These are phyloP conservation scores for Agelas oroides DNA, from an alignment of 37 sponge, comb jelly and placozoan species.

Conservation along the genomic window DNA sequence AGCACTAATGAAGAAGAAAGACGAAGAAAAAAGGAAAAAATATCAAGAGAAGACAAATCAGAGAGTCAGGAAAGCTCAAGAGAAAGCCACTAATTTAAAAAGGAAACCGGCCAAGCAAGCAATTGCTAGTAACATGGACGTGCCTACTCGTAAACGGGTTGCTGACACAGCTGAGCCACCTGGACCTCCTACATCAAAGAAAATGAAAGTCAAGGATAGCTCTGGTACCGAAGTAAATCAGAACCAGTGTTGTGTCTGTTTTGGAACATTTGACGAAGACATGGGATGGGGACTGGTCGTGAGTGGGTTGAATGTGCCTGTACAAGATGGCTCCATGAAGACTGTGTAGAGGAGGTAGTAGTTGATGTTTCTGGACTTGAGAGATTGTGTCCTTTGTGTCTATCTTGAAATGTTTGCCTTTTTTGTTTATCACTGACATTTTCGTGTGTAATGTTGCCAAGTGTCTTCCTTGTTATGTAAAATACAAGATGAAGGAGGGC, in stretches of 20 bases:
- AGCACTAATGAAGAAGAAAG: too few species aligned
- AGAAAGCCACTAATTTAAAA: too few species aligned
- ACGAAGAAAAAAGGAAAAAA: too few species aligned
- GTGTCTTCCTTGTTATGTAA: too few species aligned
- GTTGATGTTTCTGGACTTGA: not conserved
- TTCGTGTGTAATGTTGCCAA: too few species aligned
- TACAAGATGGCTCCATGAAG: constrained; percentile 57
- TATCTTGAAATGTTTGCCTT: not conserved
- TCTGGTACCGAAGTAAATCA: not conserved
- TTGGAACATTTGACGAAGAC: constrained; percentile 29
- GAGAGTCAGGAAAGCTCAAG: too few species aligned
- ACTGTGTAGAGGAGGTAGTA: constrained; percentile 2
- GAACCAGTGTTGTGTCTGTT: constrained; percentile 22
- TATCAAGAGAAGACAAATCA: too few species aligned
- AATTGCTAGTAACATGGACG: too few species aligned
- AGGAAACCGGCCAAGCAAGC: too few species aligned
- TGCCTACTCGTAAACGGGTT: too few species aligned
- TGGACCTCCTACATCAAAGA: not conserved
- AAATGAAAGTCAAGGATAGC: not conserved
- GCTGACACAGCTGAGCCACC: not conserved
- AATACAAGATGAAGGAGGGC: too few species aligned
- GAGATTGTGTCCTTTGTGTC: constrained; percentile 9
- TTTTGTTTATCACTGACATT: too few species aligned
- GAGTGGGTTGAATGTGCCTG: constrained; percentile 53
- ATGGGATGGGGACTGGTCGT: constrained; percentile 6